Conservation (phyloP, 2,797 vertebrate genomes). For the Gila robusta region DNA sequence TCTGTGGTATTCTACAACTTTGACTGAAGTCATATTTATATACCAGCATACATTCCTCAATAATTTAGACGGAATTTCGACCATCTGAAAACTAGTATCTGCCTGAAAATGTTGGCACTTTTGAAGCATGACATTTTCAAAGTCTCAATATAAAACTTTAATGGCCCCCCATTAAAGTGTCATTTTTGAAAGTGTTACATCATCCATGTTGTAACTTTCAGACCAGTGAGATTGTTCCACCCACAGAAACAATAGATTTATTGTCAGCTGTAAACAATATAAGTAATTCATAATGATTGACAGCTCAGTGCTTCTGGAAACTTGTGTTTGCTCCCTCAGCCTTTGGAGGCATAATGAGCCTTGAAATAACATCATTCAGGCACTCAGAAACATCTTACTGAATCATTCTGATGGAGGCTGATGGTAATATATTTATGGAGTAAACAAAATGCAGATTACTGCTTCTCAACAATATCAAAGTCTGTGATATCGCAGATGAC, state of each 20-base stretch:
- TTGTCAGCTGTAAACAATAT: slow-evolving; percentile 49
- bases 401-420: slow-evolving; percentile 31
- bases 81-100: neutral
- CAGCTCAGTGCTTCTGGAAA: slow-evolving; percentile 57
- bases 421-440: slow-evolving; percentile 51
- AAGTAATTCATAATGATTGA: slow-evolving; percentile 61
- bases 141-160: slow-evolving; percentile 32
- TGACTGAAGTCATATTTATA: neutral
- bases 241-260: slow-evolving; percentile 45
- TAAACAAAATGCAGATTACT: slow-evolving; percentile 49
- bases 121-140: slow-evolving; percentile 15
- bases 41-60: neutral
- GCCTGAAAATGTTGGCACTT: neutral
- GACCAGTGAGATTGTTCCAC: slow-evolving; percentile 29
- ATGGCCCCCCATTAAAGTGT: slow-evolving; percentile 27
- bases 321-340: slow-evolving; percentile 56
- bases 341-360: slow-evolving; percentile 62
- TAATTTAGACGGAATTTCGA: neutral
- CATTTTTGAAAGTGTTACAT: slow-evolving; percentile 15
- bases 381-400: slow-evolving; percentile 54
- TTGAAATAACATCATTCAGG: slow-evolving; percentile 60
- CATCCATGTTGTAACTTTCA: slow-evolving; percentile 47
- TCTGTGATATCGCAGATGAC: slow-evolving; percentile 6
- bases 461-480: slow-evolving; percentile 26
- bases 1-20: slow-evolving; percentile 7